These are phyloP conservation scores for Acheta domesticus DNA, from an alignment of 2,888 invertebrate species.

Conservation along the genomic window DNA sequence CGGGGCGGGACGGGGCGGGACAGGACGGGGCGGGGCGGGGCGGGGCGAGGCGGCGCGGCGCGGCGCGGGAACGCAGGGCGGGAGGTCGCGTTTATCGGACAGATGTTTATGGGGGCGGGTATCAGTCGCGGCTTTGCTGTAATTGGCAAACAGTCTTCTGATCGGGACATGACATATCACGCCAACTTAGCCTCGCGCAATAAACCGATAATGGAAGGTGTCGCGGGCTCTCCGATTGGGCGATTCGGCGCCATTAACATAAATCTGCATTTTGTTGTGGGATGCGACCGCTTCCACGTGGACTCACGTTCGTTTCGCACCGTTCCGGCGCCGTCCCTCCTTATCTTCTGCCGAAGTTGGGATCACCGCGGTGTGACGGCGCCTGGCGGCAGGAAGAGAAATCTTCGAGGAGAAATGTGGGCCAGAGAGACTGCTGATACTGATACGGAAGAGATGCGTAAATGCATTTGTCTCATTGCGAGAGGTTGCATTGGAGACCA, in stretches of 20 bases:
- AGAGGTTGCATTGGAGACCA: too few relatives aligned
- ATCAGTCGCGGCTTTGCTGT: background rate
- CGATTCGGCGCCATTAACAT: slow-evolving; percentile 1
- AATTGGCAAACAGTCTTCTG: background rate
- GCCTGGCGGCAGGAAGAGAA: too few relatives aligned
- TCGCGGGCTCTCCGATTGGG: background rate
- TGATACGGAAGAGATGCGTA: too few relatives aligned
- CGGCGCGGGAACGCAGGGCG: too few relatives aligned
- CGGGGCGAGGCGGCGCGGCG: too few relatives aligned
- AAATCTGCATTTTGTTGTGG: background rate
- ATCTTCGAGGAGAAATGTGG: too few relatives aligned
- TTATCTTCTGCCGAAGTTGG: background rate
- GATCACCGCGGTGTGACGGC: too few relatives aligned
- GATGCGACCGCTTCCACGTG: background rate
- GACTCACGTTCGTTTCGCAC: background rate
- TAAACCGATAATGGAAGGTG: slow-evolving; percentile 18
- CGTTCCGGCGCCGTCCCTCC: background rate
- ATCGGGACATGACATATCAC: slow-evolving; percentile 5
- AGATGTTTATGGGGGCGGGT: background rate
- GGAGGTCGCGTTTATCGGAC: too few relatives aligned
- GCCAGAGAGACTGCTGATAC: too few relatives aligned
- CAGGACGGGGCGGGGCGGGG: too few relatives aligned
- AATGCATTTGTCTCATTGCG: too few relatives aligned
- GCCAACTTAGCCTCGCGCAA: background rate
- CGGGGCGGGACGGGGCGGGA: too few relatives aligned